Base-by-base conservation (phyloP, 2,888 invertebrate species). In the Agriopis leucophaearia region DNA sequence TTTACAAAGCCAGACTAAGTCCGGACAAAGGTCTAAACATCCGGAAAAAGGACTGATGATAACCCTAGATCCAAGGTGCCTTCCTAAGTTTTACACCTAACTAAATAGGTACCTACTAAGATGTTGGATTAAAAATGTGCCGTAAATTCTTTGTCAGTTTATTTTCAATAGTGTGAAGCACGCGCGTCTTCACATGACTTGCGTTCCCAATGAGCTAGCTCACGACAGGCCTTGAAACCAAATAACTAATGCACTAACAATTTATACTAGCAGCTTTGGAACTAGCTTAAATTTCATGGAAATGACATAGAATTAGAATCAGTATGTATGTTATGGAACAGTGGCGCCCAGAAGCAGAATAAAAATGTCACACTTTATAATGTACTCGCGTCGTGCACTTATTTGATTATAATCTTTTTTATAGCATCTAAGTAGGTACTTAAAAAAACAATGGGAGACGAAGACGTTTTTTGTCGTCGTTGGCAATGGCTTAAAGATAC, bases 191-290 rank as follows among this genome's bases (percentile, higher is more conserved):
- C 42, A 62, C 71, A 70, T 66, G 71, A 71, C 65, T 56, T 56
- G 73, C 52, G 47, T 71, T 66, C 12, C 48, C 58, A 70, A 69
- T 65, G 64, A 59, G 63, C 58, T 70, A 58, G 57, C 1, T 38
- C 55, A 35, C 56, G 69, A 58, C 51, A 66, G 68, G 57, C 68
- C 70, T 70, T 72, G 71, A 67, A 73, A 42, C 38, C 48, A 64
- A 64, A 50, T 51, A 38, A 35, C 42, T 2, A 27, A 55, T 55
- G 55, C 55, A 44, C 55, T 42, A 27, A 42, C 18, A 42, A 48
- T 57, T 52, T 67, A 67, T 54, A 61, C 48, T 61, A 40, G 16
- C 44, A 56, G 18, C 35, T 56, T 58, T 58, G 40, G 55, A 42
- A 40, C 54, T 51, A 38, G 38, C 55, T 55, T 13, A 55, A 55